These are phyloP conservation scores for Sesamia nonagrioides DNA, from an alignment of 1,140 invertebrate genomes.

Conservation along the genomic window DNA sequence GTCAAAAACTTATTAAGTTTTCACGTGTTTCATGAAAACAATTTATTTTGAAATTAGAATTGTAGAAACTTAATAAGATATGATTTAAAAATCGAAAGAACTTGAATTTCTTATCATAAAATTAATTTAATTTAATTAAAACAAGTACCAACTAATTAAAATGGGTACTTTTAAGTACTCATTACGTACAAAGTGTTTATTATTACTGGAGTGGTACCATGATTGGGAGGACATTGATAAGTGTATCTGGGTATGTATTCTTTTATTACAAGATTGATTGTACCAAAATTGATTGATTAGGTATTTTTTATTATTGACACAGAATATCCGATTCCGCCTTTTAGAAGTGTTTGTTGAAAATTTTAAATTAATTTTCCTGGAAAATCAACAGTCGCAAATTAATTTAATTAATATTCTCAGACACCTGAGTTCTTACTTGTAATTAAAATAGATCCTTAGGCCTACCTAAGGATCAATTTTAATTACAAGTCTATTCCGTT, in stretches of 20 bases:
- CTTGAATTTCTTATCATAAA: not conserved
- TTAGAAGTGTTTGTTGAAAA: not conserved
- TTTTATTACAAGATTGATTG: conserved; percentile 10
- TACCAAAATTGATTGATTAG: not conserved
- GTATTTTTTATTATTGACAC: not conserved
- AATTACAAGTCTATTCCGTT: too few relatives aligned
- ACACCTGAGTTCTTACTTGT: too few relatives aligned
- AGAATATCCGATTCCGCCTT: not conserved
- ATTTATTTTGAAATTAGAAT: not conserved
- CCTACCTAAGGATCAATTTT: too few relatives aligned
- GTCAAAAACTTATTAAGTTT: too few relatives aligned
- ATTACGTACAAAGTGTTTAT: conserved; percentile 66
- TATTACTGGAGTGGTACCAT: conserved; percentile 76
- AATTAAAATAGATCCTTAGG: too few relatives aligned
- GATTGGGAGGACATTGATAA: conserved; percentile 79
- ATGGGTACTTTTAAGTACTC: not conserved
- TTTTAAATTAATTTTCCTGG: too few relatives aligned
- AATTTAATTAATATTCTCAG: too few relatives aligned
- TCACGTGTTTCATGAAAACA: not conserved
- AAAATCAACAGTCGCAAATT: too few relatives aligned
- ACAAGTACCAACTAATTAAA: not conserved
- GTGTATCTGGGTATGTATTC: conserved; percentile 79
- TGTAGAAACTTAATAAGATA: not conserved
- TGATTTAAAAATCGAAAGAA: conserved; percentile 3
- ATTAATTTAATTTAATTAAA: too few relatives aligned